Conservation (phyloP, 2,888 invertebrate species). For the Allacma fusca region DNA sequence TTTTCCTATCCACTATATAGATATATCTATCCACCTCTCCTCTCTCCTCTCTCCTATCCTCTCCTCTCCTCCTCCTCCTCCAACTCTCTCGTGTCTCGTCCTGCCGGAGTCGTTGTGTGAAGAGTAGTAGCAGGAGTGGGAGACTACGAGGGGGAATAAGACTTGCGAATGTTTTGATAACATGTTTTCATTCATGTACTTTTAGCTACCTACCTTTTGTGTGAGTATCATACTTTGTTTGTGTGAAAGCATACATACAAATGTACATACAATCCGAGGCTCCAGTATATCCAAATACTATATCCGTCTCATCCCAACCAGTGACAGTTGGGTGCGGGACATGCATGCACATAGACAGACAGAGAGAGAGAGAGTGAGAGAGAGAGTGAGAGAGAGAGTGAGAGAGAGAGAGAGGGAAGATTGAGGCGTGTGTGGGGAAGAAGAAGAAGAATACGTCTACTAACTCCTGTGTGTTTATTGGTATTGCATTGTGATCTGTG, state of each 20-base stretch:
- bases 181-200: neutral
- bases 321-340: neutral
- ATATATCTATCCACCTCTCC: no score
- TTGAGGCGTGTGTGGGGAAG: no score
- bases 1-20: neutral
- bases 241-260: neutral
- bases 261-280: neutral
- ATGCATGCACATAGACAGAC: no score
- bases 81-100: conserved; percentile 15
- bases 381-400: no score
- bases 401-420: no score
- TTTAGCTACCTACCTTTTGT: no score
- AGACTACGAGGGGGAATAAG: neutral
- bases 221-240: no score
- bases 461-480: no score
- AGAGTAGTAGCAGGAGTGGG: neutral
- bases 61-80: conserved; percentile 13
- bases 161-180: conserved; percentile 19
- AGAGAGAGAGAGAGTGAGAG: no score
- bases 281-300: neutral
- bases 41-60: neutral
- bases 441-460: no score
- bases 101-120: neutral
- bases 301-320: no score
- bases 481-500: conserved; percentile 25